A percentile compares a stretch with the other conserved stretches of the same genome.
Conservation (phyloP, 2,797 vertebrate species). For the Tenualosa ilisha region DNA sequence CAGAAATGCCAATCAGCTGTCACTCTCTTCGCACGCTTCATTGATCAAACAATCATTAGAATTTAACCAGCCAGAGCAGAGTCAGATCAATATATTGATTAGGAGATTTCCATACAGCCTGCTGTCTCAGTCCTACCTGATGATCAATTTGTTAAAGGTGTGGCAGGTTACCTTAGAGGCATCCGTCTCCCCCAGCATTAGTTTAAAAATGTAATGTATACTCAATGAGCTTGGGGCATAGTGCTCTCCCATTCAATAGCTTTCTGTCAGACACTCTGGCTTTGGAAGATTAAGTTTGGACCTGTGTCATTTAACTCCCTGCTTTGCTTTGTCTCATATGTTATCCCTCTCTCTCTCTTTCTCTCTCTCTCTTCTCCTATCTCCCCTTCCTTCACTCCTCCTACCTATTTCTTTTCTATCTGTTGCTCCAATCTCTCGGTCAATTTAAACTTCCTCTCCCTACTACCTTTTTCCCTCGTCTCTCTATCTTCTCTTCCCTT, state of each 20-base stretch:
- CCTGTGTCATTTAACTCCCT: not conserved
- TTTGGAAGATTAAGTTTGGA: not conserved
- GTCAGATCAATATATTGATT: no score
- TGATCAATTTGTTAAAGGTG: not conserved
- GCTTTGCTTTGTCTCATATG: not conserved
- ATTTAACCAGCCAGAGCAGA: not conserved
- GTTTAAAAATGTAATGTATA: not conserved
- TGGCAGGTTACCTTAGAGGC: not conserved
- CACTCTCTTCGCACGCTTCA: not conserved
- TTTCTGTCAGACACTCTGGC: not conserved
- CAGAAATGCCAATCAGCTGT: not conserved
- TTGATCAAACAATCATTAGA: not conserved
- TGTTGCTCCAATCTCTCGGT: not conserved
- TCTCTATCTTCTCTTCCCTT: not conserved
- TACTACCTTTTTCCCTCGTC: not conserved
- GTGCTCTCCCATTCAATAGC: not conserved
- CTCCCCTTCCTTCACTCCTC: not conserved
- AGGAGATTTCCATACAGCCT: no score
- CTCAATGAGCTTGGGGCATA: not conserved
- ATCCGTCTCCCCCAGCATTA: not conserved
- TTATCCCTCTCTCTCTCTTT: not conserved
- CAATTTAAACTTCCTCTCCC: not conserved
- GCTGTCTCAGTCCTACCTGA: not conserved
- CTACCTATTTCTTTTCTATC: constrained; percentile 19
- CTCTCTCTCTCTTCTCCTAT: not conserved